A percentile compares a stretch with the other conserved stretches of the same genome.
Evolutionary conservation across 2,113 vertebrate species (phyloP).

Genomic region (Rutilus rutilus): DNA sequence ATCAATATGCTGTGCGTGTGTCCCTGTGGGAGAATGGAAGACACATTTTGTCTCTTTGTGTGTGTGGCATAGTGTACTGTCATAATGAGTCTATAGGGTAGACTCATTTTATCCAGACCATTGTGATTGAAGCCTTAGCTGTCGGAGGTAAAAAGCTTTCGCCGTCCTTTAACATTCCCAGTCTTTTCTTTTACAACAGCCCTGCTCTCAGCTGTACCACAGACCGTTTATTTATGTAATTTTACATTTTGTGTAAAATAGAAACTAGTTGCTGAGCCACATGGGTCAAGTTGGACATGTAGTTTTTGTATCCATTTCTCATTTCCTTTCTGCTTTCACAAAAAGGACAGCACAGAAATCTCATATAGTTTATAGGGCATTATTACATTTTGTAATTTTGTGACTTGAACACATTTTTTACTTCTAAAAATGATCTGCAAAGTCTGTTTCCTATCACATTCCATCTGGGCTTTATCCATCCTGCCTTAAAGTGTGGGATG

Average conservation of each 20-base stretch:
- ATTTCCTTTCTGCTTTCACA: neutral
- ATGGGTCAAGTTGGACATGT: conserved; percentile 51
- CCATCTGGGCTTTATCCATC: neutral
- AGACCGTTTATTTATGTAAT: conserved; percentile 51
- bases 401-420: neutral
- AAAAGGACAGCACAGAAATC: neutral
- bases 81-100: conserved; percentile 54
- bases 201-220: conserved; percentile 46
- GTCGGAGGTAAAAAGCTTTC: conserved; percentile 40
- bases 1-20: conserved; percentile 54
- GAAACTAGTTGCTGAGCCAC: conserved; percentile 63
- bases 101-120: conserved; percentile 55
- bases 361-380: neutral
- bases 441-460: conserved; percentile 13
- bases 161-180: conserved; percentile 15
- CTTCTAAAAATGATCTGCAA: neutral
- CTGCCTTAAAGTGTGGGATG: conserved; percentile 13
- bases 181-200: conserved; percentile 51
- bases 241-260: conserved; percentile 58
- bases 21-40: conserved; percentile 45
- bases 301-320: neutral
- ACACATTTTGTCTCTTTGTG: conserved; percentile 42
- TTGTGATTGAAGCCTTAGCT: conserved; percentile 60
- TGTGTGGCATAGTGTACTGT: conserved; percentile 41
- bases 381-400: neutral